These are phyloP conservation scores for Barypeithes pellucidus DNA, from an alignment of 2,888 invertebrate genomes.

Conservation along the genomic window DNA sequence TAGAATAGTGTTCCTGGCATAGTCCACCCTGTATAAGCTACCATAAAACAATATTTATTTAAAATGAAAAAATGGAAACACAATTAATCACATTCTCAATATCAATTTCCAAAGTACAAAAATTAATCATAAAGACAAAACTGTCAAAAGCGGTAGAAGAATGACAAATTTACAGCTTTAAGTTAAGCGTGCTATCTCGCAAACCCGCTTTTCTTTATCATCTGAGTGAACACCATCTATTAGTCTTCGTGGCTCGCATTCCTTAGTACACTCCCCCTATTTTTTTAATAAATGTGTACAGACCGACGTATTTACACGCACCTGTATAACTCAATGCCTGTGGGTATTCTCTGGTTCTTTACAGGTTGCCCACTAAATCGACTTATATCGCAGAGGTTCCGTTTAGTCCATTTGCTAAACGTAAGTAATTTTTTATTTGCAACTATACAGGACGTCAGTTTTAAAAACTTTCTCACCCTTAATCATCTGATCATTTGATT, in stretches of 20 bases:
- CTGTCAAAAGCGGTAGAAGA: conserved; percentile 41
- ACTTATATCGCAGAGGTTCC: too few species aligned
- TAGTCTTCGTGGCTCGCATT: conserved; percentile 35
- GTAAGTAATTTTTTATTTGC: too few species aligned
- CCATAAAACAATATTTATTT: not conserved
- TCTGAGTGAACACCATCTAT: conserved; percentile 41
- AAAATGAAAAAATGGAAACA: conserved; percentile 1
- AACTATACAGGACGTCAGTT: too few species aligned
- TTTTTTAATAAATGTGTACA: conserved; percentile 32
- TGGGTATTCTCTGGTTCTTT: not conserved
- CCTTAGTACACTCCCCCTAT: conserved; percentile 38
- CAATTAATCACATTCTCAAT: conserved; percentile 15
- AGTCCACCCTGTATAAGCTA: not conserved
- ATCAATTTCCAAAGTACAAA: conserved; percentile 29
- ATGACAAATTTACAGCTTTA: conserved; percentile 46
- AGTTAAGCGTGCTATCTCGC: conserved; percentile 39
- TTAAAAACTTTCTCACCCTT: too few species aligned
- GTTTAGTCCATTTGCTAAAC: too few species aligned
- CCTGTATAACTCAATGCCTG: conserved; percentile 18
- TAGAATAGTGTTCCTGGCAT: too few species aligned
- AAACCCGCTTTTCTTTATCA: conserved; percentile 51
- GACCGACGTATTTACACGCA: conserved; percentile 21
- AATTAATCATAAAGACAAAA: conserved; percentile 49
- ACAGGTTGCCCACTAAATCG: not conserved
- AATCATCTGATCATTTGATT: too few species aligned